phyloP scores from a whole-genome alignment of 2,113 vertebrate genomes.

The Pangasianodon gigas region DNA sequence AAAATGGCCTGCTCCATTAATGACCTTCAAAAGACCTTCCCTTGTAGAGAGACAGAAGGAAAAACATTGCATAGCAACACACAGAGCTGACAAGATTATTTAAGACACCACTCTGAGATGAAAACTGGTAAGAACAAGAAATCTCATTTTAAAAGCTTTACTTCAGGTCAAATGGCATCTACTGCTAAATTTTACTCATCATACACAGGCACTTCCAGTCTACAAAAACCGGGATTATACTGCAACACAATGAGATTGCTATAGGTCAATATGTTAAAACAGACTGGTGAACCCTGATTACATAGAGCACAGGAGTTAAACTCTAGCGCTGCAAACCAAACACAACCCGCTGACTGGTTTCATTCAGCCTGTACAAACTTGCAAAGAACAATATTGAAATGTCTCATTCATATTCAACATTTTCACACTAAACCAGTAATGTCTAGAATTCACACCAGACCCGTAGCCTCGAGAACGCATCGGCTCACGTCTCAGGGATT shows the following conservation, averaged over 20 bases:
- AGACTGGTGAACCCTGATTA: neutral
- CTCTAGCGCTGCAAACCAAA: neutral
- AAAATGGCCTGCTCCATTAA: constrained; percentile 38
- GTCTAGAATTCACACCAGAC: neutral
- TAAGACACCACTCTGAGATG: neutral
- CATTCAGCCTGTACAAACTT: neutral
- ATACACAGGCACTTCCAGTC: neutral
- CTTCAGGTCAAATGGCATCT: neutral
- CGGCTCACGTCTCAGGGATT: neutral
- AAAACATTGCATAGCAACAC: constrained; percentile 20
- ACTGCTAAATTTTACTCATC: neutral
- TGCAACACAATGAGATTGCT: too few relatives aligned
- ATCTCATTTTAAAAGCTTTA: neutral
- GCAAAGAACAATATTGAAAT: neutral
- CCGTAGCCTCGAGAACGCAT: neutral
- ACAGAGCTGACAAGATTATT: neutral
- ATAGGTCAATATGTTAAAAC: neutral
- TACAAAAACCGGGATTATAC: neutral
- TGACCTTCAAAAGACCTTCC: constrained; percentile 38
- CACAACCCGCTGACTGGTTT: neutral
- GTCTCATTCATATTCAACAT: neutral
- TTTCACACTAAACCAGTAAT: neutral
- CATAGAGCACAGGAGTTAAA: neutral
- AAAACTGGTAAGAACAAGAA: neutral
- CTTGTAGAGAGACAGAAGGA: neutral